Percentiles rank a stretch among this genome's conserved stretches.
Evolutionary conservation across 1,140 invertebrate species (phyloP).

Genomic region (Lasioglossum baleicum): DNA sequence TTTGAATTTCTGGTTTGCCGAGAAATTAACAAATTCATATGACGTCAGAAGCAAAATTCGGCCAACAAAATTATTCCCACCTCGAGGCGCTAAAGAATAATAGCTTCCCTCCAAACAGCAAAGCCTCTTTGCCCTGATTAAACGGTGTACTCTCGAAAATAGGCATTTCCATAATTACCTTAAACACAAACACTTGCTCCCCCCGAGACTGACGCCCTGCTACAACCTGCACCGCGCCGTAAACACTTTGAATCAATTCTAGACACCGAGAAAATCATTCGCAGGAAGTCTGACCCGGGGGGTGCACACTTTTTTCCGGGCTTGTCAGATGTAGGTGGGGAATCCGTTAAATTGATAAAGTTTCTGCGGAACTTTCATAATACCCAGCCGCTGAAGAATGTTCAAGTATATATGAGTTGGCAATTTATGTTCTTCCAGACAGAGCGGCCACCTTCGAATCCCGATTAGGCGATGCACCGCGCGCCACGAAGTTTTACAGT

Average conservation of each 20-base stretch:
- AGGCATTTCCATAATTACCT: conserved; percentile 20
- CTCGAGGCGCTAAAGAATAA: not conserved
- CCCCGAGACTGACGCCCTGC: not conserved
- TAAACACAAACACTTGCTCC: not conserved
- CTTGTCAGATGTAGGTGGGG: conserved; percentile 67
- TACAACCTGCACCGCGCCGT: no score
- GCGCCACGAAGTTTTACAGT: no score
- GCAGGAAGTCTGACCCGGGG: conserved; percentile 28
- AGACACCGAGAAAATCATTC: conserved; percentile 12
- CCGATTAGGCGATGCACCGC: not conserved
- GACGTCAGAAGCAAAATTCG: not conserved
- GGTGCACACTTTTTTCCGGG: not conserved
- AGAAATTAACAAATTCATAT: not conserved
- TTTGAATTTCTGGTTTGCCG: no score
- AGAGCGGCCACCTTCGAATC: conserved; percentile 32
- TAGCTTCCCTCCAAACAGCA: not conserved
- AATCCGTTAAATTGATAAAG: conserved; percentile 80
- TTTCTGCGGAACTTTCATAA: conserved; percentile 78
- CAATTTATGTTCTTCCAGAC: conserved; percentile 72
- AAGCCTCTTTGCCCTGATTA: not conserved
- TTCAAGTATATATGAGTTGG: conserved; percentile 75
- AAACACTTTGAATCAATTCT: no score
- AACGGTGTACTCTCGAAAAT: conserved; percentile 2
- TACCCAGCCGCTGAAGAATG: conserved; percentile 73
- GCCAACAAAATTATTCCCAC: not conserved